Conservation (phyloP, 1,140 invertebrate species). For the Drosophila ironensis region DNA sequence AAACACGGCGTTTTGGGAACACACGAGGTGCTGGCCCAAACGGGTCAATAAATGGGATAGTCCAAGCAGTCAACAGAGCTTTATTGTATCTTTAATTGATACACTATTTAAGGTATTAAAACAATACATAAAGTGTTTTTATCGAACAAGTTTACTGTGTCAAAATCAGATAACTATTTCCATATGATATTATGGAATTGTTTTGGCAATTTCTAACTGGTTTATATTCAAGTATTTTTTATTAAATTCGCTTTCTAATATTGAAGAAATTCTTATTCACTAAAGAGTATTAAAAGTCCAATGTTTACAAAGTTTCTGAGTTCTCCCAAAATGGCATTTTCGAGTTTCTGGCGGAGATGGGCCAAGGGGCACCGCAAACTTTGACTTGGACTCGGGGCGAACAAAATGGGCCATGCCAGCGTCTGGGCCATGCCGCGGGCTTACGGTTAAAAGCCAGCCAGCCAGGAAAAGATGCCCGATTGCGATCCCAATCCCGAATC, state of each 20-base stretch:
- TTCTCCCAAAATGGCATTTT: not conserved
- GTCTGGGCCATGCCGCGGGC: conserved; percentile 56
- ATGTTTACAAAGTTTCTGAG: not conserved
- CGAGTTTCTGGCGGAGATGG: not conserved
- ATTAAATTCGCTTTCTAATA: too few relatives aligned
- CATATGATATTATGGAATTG: too few relatives aligned
- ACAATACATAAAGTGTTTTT: too few relatives aligned
- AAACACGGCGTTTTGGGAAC: not conserved
- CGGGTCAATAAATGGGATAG: conserved; percentile 40
- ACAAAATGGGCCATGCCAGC: conserved; percentile 76
- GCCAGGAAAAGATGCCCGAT: not conserved
- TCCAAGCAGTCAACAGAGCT: not conserved
- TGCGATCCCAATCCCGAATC: not conserved
- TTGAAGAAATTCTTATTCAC: not conserved
- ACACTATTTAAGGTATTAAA: too few relatives aligned
- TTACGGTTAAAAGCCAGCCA: conserved; percentile 66
- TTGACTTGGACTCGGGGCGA: conserved; percentile 50
- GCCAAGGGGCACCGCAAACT: conserved; percentile 23
- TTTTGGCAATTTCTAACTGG: too few relatives aligned
- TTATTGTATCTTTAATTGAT: too few relatives aligned
- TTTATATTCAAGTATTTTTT: too few relatives aligned
- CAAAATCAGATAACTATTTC: not conserved
- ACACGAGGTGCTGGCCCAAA: conserved; percentile 40
- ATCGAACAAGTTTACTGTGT: too few relatives aligned
- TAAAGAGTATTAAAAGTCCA: not conserved